Percentiles rank a stretch among this genome's conserved stretches.
phyloP scores from a whole-genome alignment of 23 tunicate genomes.

The Trididemnum miniatum region DNA sequence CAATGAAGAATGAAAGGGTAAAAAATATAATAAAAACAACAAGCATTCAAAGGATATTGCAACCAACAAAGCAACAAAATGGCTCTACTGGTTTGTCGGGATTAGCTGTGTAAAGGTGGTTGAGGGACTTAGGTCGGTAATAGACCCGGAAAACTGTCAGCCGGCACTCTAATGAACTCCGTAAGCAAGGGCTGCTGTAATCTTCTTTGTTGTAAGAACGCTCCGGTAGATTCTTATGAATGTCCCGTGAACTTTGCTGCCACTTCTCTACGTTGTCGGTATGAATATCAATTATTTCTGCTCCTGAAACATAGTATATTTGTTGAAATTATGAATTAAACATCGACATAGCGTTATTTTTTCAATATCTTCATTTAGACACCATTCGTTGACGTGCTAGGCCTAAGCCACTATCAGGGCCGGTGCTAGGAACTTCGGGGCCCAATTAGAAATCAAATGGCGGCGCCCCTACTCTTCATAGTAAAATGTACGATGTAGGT shows the following conservation, averaged over 20 bases:
- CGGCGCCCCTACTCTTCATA: no score
- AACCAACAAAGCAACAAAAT: conserved; percentile 78
- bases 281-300: conserved; percentile 54
- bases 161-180: conserved; percentile 59
- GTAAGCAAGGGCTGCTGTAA: conserved; percentile 1
- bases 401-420: no score
- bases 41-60: conserved; percentile 44
- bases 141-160: conserved; percentile 54
- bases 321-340: no score
- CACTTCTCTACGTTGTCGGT: conserved; percentile 80
- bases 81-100: conserved; percentile 46
- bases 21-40: not conserved
- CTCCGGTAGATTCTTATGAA: conserved; percentile 25
- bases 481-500: no score
- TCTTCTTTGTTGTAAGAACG: conserved; percentile 83
- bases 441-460: no score
- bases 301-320: conserved; percentile 55
- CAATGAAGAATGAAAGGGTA: not conserved
- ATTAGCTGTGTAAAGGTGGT: not conserved
- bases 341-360: no score
- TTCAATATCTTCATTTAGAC: no score
- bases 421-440: no score
- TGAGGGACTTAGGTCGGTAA: conserved; percentile 40
- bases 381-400: no score
- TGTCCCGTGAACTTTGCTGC: conserved; percentile 4